A percentile compares a stretch with the other conserved stretches of the same genome.
Evolutionary conservation across 2,113 vertebrate genomes (phyloP).

Genomic region (Cyprinus carpio): DNA sequence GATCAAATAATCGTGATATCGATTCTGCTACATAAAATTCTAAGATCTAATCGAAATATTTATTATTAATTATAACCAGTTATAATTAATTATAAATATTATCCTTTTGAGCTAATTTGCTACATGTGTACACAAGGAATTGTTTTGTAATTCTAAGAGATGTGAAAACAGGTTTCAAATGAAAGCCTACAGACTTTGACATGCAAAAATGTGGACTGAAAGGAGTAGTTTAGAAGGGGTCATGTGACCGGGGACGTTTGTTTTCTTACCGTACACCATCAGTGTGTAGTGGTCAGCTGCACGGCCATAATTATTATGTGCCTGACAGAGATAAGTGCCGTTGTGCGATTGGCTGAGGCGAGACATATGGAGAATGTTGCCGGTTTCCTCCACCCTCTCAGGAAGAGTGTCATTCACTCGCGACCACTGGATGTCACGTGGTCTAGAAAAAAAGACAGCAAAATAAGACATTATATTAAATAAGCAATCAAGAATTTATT

Average conservation of each 20-base stretch:
- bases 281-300: constrained; percentile 88
- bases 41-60: too few species aligned
- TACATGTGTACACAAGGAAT: background rate
- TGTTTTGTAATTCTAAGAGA: too few species aligned
- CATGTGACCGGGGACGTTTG: background rate
- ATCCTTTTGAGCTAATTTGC: too few species aligned
- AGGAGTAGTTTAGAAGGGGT: background rate
- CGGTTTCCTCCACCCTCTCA: constrained; percentile 80
- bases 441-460: constrained; percentile 73
- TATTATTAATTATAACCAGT: too few species aligned
- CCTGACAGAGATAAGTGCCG: constrained; percentile 88
- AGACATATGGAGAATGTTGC: constrained; percentile 81
- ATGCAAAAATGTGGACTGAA: background rate
- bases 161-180: constrained; percentile 22
- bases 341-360: constrained; percentile 86
- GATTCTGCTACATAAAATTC: too few species aligned
- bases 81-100: too few species aligned
- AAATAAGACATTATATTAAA: background rate
- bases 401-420: constrained; percentile 87
- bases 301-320: constrained; percentile 87
- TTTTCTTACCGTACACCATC: constrained; percentile 86
- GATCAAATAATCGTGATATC: too few species aligned
- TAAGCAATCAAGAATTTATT: background rate
- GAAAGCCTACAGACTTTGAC: background rate
- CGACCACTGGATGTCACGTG: constrained; percentile 84